Base-by-base conservation (phyloP, 2,113 vertebrate genomes). In the Archocentrus centrarchus region DNA sequence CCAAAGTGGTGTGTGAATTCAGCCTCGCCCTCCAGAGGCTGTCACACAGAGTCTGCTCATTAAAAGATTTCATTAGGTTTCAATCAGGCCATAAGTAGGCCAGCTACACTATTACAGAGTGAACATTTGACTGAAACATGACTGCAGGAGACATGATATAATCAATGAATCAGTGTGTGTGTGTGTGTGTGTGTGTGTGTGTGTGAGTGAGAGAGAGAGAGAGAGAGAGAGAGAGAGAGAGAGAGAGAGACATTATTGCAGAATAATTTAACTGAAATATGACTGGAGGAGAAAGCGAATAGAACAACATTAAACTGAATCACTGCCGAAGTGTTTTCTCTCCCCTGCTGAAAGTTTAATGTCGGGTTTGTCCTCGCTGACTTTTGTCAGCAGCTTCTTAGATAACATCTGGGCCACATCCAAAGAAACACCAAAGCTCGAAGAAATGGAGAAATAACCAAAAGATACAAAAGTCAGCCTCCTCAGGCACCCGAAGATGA, bases 21-120 rank as follows among this genome's bases (percentile, higher is more conserved):
- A 80, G 83, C 44, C 35, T 68, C n/a, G 22, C 70, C 84, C 91
- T 93, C 64, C 88, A 88, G 92, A 92, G 75, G 68, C 80, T 89
- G 84, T 81, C 87, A 86, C 44, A 86, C 55, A 82, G 59, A 88
- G 57, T 83, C 77, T 77, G 78, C 91, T 93, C 91, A 91, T 93
- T 94, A 91, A 88, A 94, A 92, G 61, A 92, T 88, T 93, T 88
- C 87, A 94, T 94, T 93, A 89, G 84, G 86, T 89, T 92, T 91
- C 84, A 92, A 91, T 92, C 91, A 85, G 83, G 77, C 81, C 84
- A 86, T 86, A 91, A 92, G 84, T 86, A 91, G 91, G 89, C 77
- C 87, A 81, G 87, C 82, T 81, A 64, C 86, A 79, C 75, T 60
- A 80, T 88, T 80, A 89, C 62, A 82, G 79, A 91, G 63, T 47